Base-by-base conservation (phyloP, 2,113 vertebrate genomes). In the Brachionichthys hirsutus region DNA sequence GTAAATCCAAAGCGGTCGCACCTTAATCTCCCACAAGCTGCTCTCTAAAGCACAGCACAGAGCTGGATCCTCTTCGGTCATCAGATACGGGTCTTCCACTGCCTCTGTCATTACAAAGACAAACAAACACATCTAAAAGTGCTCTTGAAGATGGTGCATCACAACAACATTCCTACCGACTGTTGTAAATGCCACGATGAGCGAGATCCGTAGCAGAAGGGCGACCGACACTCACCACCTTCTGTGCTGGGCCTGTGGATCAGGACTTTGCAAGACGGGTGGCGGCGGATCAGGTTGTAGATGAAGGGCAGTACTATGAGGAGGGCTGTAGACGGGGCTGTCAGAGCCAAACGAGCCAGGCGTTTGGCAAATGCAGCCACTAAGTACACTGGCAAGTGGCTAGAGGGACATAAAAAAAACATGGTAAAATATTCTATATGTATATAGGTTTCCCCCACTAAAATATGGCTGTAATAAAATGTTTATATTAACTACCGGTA, bases 21-120 rank as follows among this genome's bases (percentile, higher is more conserved):
- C 97, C 93, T 93, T 90, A 3, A 99, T 86, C 81, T 99, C 97
- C 97, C 97, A 99, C 36, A 99, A 84, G 42, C 92, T 98, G 88
- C 97, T 99, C 67, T 99, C 94, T 82, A 98, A 80, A 45, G 96
- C 97, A 14, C 55, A 74, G 81, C 94, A 94, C 79, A 85, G 71
- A 40, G 89, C 91, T 0, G 95, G 95, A 47, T 98, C 94, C 45
- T 93, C 72, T 69, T 95, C 92, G 11, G 87, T 85, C 74, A 94
- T 94, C 30, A 94, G 17, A 17, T 95, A 99, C 0, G 94, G 95
- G 70, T 99, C 97, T 12, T 91, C 80, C 8, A 88, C 73, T 40
- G 90, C 59, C 55, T 89, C 97, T 97, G 73, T 53, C 13, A 62
- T 45, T 10, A 50, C 19, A 6, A 51, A 42, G 0, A 63, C 10